Conservation (phyloP, 1,140 invertebrate genomes). For the Sarcophaga bullata region DNA sequence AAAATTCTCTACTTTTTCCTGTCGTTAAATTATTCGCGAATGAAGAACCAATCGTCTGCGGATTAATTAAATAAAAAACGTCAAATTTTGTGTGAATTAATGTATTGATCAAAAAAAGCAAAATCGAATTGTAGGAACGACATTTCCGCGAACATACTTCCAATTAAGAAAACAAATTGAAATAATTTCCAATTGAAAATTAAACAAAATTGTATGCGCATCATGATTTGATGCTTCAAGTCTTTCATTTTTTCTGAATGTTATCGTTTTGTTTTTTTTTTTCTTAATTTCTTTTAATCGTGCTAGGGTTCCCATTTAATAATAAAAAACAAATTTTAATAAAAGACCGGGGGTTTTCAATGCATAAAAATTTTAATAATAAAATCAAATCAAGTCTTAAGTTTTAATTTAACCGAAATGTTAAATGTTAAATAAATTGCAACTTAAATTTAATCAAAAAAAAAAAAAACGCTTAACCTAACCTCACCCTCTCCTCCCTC, state of each 20-base stretch:
- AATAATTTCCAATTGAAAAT: slow-evolving; percentile 25
- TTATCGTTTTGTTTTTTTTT: background rate
- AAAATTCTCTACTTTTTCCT: too few relatives aligned
- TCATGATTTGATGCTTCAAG: slow-evolving; percentile 7
- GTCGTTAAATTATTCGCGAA: too few relatives aligned
- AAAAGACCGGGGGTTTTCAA: too few relatives aligned
- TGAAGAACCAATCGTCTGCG: too few relatives aligned
- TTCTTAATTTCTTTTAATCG: background rate
- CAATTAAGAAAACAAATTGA: background rate
- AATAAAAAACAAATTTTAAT: slow-evolving; percentile 22
- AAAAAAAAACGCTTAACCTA: background rate
- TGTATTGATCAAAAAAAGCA: background rate
- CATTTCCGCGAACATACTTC: background rate
- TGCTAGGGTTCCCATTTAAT: background rate
- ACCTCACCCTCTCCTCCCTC: too few relatives aligned
- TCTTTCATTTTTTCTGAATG: background rate
- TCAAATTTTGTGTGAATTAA: too few relatives aligned
- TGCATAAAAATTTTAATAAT: slow-evolving; percentile 31
- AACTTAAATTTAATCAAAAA: background rate
- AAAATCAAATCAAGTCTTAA: slow-evolving; percentile 39
- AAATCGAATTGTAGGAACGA: background rate
- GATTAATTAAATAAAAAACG: too few relatives aligned
- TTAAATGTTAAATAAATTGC: slow-evolving; percentile 14
- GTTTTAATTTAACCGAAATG: slow-evolving; percentile 23
- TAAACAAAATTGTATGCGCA: slow-evolving; percentile 32